These are phyloP conservation scores for Elaphurus davidianus DNA, from an alignment of 2,113 vertebrate species.

Conservation along the genomic window DNA sequence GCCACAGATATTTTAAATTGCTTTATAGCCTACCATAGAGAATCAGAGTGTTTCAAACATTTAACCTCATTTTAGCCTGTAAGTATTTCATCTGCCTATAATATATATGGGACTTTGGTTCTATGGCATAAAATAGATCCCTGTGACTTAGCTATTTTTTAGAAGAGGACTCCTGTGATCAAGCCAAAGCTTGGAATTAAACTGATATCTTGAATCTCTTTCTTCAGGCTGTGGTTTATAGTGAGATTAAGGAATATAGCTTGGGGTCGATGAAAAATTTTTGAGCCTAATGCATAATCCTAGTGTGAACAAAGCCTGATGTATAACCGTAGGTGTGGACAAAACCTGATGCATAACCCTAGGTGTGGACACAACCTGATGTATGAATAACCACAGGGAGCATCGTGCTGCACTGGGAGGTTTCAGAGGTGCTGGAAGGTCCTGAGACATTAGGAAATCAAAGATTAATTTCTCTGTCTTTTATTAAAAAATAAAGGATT, in stretches of 20 bases:
- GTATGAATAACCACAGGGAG: neutral
- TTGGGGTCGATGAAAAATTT: neutral
- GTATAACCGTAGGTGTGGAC: neutral
- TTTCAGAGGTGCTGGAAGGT: neutral
- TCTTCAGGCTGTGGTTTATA: neutral
- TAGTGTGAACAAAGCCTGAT: neutral
- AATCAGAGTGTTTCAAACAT: neutral
- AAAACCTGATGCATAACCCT: neutral
- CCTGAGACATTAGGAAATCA: neutral
- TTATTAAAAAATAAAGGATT: neutral
- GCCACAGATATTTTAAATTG: neutral
- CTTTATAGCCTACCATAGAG: neutral
- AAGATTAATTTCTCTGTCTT: neutral
- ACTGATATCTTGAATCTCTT: neutral
- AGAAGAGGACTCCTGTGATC: neutral
- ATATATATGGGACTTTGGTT: neutral
- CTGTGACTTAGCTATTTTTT: neutral
- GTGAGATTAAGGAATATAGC: neutral
- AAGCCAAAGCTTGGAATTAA: neutral
- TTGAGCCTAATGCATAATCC: neutral
- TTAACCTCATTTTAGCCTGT: neutral
- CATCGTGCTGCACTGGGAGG: no score
- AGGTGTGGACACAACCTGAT: neutral
- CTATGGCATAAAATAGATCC: neutral
- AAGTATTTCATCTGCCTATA: neutral